Evolutionary conservation across 2,797 vertebrate genomes (phyloP).

Genomic region (Gila robusta): DNA sequence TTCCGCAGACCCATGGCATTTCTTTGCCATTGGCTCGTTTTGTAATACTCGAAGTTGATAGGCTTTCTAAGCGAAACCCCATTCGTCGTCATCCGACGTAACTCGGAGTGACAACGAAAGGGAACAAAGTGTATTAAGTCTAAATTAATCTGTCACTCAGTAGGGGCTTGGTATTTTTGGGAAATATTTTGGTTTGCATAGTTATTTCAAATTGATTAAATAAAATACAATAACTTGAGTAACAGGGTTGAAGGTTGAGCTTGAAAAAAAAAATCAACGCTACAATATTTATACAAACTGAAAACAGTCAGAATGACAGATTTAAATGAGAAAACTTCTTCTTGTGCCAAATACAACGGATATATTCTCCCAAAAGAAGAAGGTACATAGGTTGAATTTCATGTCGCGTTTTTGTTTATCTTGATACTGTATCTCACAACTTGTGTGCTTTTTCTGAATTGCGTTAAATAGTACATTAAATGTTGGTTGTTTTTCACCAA

Average conservation of each 20-base stretch:
- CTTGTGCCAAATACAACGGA: not conserved
- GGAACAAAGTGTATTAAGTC: not conserved
- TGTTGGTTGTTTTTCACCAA: too few relatives aligned
- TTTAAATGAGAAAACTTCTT: not conserved
- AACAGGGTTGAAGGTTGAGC: not conserved
- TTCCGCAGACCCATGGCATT: too few relatives aligned
- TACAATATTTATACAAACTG: not conserved
- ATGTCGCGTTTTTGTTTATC: not conserved
- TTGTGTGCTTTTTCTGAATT: not conserved
- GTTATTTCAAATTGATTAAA: too few relatives aligned
- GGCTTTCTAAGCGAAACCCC: too few relatives aligned
- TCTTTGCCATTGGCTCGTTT: too few relatives aligned
- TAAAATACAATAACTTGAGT: not conserved
- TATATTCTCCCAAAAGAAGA: not conserved
- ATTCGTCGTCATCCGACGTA: too few relatives aligned
- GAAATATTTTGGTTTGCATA: too few relatives aligned
- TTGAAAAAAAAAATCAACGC: too few relatives aligned
- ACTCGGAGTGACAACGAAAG: too few relatives aligned
- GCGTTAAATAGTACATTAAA: too few relatives aligned
- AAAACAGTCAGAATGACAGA: not conserved
- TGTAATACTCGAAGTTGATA: too few relatives aligned
- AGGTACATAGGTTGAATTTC: not conserved
- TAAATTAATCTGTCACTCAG: not conserved
- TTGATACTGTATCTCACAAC: not conserved
- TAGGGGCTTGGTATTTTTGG: too few relatives aligned